Conservation (phyloP, 2,797 vertebrate species). For the Hapalemur alaotrensis region DNA sequence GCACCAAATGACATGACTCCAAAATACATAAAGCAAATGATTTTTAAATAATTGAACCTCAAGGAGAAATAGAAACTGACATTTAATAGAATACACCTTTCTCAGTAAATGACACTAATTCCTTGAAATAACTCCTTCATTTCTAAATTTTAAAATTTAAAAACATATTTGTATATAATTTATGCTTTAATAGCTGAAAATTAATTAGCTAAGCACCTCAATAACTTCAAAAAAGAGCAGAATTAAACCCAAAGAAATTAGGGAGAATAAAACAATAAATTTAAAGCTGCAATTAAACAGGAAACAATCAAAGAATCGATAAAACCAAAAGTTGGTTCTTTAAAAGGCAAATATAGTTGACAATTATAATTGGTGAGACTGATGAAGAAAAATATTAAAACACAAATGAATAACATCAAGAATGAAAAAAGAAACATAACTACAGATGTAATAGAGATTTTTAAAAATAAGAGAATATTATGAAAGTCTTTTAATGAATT, state of each 20-base stretch:
- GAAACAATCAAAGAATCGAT: not conserved
- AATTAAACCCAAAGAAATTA: not conserved
- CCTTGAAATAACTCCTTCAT: not conserved
- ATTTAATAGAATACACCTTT: not conserved
- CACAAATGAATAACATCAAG: not conserved
- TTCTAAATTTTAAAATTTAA: slow-evolving; percentile 27
- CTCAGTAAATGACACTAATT: not conserved
- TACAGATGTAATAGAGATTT: not conserved
- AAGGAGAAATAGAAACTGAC: not conserved
- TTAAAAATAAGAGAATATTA: not conserved
- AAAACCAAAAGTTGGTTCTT: not conserved
- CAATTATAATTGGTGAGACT: not conserved
- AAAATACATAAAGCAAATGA: not conserved
- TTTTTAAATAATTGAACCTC: not conserved
- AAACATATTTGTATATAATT: not conserved
- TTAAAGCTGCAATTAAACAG: not conserved
- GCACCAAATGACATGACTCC: not conserved
- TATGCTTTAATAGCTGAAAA: not conserved
- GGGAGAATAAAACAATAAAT: not conserved
- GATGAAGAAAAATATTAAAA: not conserved
- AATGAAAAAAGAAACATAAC: not conserved
- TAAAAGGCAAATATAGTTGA: not conserved
- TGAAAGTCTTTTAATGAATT: not conserved
- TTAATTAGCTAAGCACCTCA: not conserved
- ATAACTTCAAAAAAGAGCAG: not conserved